Percentiles rank a stretch among this genome's conserved stretches.
These are phyloP conservation scores for Petrophora chlorosata DNA, from an alignment of 2,888 invertebrate genomes.

Conservation along the genomic window DNA sequence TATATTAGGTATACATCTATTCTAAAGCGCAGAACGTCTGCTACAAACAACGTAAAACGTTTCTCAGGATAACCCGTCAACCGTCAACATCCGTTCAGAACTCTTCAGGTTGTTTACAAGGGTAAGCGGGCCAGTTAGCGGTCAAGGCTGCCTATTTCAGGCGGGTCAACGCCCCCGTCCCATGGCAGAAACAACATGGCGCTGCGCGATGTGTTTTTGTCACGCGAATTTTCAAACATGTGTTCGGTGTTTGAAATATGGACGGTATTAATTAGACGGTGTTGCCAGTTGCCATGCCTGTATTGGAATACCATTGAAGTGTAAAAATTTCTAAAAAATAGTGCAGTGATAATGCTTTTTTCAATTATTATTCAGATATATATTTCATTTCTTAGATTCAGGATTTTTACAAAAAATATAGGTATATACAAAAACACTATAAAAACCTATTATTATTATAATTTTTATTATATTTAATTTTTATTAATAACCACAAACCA, in stretches of 20 bases:
- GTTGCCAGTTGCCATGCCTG: slow-evolving; percentile 18
- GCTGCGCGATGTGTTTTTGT: slow-evolving; percentile 52
- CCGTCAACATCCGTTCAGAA: background rate
- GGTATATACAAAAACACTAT: too few relatives aligned
- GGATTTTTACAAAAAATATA: too few relatives aligned
- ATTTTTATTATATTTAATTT: too few relatives aligned
- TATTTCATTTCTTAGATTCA: too few relatives aligned
- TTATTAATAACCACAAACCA: too few relatives aligned
- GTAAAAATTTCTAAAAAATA: too few relatives aligned
- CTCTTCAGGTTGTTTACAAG: slow-evolving; percentile 29
- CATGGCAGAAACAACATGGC: slow-evolving; percentile 40
- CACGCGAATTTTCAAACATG: slow-evolving; percentile 60
- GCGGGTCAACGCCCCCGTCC: slow-evolving; percentile 58
- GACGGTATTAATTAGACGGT: slow-evolving; percentile 43
- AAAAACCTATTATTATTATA: too few relatives aligned
- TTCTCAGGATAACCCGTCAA: background rate
- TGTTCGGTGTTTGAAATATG: slow-evolving; percentile 48
- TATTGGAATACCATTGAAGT: too few relatives aligned
- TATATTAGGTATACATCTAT: too few relatives aligned
- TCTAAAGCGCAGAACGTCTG: background rate
- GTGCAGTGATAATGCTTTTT: too few relatives aligned
- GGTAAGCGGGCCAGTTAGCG: slow-evolving; percentile 55
- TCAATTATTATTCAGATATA: too few relatives aligned
- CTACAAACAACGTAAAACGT: background rate
- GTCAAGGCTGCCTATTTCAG: slow-evolving; percentile 77